Base-by-base conservation (phyloP, 2,888 invertebrate species). In the Tiliacea aurago region DNA sequence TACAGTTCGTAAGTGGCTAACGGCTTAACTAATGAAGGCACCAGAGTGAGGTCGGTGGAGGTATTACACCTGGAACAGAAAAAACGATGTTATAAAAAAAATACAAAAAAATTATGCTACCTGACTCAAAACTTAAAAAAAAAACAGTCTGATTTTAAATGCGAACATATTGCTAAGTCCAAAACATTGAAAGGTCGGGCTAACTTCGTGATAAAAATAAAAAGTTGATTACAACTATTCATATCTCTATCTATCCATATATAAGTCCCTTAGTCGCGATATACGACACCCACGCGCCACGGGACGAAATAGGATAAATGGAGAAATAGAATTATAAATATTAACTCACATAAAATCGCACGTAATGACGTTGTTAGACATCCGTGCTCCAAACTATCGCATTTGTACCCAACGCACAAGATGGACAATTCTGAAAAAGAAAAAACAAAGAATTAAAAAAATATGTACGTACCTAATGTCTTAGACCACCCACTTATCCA, bases 341-440 rank as follows among this genome's bases (percentile, higher is more conserved):
- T 33, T 28, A 6, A 53, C 94, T 92, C 81, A 94, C 94, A 91
- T 91, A 88, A 84, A 91, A 88, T 87, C 84, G 87, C 90, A 91
- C 91, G 80, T 83, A 75, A 83, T 84, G 85, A 85, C 89, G 81
- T 86, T 84, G 82, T 88, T 91, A 96, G 81, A 96, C 96, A 88
- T 96, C 96, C 89, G 96, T 96, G 93, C 96, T 96, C 96, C 96
- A 96, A 94, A 96, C 95, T 94, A 96, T 96, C 92, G 96, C 95
- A 94, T 96, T 96, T 91, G 96, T 96, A 87, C 96, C 96, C 93
- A 96, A 91, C 88, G 96, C 96, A 94, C 96, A 96, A 93, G 96
- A 96, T 91, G 96, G 96, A 95, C 96, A 96, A 93, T 96, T 96
- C 96, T 96, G 93, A n/a, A 92, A 92, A 43, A 86, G 81, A 81